A percentile compares a stretch with the other conserved stretches of the same genome.
These are phyloP conservation scores for Phalacrocorax carbo DNA, from an alignment of 2,113 vertebrate genomes.

Conservation along the genomic window DNA sequence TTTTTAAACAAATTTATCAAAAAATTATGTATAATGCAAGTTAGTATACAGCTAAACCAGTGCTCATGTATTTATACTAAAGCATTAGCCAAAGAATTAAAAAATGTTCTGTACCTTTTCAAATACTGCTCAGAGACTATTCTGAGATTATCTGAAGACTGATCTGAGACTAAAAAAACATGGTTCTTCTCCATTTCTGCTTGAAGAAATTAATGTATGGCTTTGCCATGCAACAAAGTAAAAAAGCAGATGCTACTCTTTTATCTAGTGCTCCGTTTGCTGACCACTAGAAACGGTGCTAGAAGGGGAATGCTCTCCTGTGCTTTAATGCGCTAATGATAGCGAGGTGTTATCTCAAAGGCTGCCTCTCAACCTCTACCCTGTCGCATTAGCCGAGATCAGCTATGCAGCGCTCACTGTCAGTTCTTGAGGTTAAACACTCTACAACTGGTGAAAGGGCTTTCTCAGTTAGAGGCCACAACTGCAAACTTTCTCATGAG, in stretches of 20 bases:
- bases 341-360: slow-evolving; percentile 23
- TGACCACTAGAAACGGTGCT: neutral
- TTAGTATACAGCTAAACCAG: neutral
- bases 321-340: neutral
- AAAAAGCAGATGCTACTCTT: neutral
- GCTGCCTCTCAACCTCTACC: slow-evolving; percentile 57
- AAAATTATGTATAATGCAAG: neutral
- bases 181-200: neutral
- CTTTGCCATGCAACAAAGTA: neutral
- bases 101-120: neutral
- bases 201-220: neutral
- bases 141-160: neutral
- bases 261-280: slow-evolving; percentile 22
- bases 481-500: slow-evolving; percentile 57
- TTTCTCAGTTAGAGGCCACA: slow-evolving; percentile 31
- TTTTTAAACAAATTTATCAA: neutral
- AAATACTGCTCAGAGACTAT: neutral
- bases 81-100: neutral
- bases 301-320: neutral
- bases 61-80: neutral
- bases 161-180: neutral
- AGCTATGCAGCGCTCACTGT: neutral
- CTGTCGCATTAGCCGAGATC: slow-evolving; percentile 12
- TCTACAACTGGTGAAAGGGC: slow-evolving; percentile 36
- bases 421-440: slow-evolving; percentile 40